These are phyloP conservation scores for Pseudorhombus dupliciocellatus DNA, from an alignment of 2,113 vertebrate genomes.

Conservation along the genomic window DNA sequence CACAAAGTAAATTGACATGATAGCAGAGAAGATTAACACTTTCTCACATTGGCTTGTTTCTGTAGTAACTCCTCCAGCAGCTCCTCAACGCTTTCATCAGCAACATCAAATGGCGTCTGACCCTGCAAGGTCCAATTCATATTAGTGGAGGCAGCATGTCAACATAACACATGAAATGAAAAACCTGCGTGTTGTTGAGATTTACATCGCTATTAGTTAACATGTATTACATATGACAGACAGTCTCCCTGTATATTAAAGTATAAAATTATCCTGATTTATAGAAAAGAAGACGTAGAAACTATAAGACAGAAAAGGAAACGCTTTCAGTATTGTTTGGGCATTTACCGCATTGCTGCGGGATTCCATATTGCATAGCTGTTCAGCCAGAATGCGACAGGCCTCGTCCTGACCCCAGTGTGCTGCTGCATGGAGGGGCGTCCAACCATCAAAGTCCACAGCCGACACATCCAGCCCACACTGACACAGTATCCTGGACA, in stretches of 20 bases:
- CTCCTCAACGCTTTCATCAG: slow-evolving; percentile 85
- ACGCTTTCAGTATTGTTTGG: neutral
- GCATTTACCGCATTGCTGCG: slow-evolving; percentile 90
- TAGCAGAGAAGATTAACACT: neutral
- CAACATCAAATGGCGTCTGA: slow-evolving; percentile 90
- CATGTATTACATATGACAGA: neutral
- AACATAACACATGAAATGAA: neutral
- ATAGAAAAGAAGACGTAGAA: neutral
- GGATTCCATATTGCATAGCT: slow-evolving; percentile 92
- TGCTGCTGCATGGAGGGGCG: slow-evolving; percentile 91
- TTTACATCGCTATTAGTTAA: neutral
- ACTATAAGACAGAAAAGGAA: neutral
- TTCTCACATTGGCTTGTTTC: slow-evolving; percentile 87
- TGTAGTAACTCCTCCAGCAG: slow-evolving; percentile 86
- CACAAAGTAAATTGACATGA: neutral
- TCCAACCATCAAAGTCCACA: slow-evolving; percentile 92
- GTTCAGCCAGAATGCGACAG: slow-evolving; percentile 89
- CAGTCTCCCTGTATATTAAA: too few relatives aligned
- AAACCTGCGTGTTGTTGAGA: neutral
- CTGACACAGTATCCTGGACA: slow-evolving; percentile 88
- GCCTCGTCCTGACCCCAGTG: slow-evolving; percentile 95
- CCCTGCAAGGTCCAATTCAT: slow-evolving; percentile 74
- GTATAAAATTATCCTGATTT: neutral
- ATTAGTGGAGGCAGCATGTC: neutral
- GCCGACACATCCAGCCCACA: slow-evolving; percentile 90